phyloP scores from a whole-genome alignment of 2,113 vertebrate genomes.

The Thunnus thynnus region DNA sequence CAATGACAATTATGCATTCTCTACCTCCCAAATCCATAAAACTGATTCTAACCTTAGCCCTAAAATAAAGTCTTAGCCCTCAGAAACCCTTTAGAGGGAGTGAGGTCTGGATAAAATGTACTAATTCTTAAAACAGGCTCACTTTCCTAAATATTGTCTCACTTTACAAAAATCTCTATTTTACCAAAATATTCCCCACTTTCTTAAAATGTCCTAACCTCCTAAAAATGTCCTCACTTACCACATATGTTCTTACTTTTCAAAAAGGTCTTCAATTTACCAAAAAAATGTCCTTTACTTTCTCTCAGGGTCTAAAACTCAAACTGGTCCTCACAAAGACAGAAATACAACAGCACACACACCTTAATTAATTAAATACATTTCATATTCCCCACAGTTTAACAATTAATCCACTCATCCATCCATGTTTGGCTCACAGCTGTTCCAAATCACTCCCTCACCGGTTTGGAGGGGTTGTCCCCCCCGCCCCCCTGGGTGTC shows the following conservation, averaged over 20 bases:
- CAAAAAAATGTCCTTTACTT: neutral
- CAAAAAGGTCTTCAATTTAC: neutral
- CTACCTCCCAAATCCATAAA: neutral
- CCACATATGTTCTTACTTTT: neutral
- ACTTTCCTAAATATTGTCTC: neutral
- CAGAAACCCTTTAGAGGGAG: neutral
- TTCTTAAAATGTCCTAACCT: neutral
- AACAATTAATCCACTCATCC: slow-evolving; percentile 11
- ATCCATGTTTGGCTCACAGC: slow-evolving; percentile 21
- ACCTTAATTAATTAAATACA: neutral
- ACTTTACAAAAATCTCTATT: neutral
- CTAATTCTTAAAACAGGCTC: neutral
- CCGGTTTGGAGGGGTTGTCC: slow-evolving; percentile 88
- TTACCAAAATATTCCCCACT: neutral
- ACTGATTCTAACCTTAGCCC: neutral
- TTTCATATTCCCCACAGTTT: slow-evolving; percentile 11
- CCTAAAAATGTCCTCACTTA: too few relatives aligned
- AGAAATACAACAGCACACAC: slow-evolving; percentile 2
- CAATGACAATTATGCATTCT: neutral
- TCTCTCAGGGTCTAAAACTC: neutral
- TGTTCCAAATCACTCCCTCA: slow-evolving; percentile 79
- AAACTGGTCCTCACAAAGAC: slow-evolving; percentile 47
- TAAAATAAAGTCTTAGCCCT: neutral
- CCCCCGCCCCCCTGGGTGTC: slow-evolving; percentile 79
- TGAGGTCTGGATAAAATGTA: neutral